A percentile compares a stretch with the other conserved stretches of the same genome.
Conservation (phyloP, 1,140 invertebrate species). For the Capitella teleta region DNA sequence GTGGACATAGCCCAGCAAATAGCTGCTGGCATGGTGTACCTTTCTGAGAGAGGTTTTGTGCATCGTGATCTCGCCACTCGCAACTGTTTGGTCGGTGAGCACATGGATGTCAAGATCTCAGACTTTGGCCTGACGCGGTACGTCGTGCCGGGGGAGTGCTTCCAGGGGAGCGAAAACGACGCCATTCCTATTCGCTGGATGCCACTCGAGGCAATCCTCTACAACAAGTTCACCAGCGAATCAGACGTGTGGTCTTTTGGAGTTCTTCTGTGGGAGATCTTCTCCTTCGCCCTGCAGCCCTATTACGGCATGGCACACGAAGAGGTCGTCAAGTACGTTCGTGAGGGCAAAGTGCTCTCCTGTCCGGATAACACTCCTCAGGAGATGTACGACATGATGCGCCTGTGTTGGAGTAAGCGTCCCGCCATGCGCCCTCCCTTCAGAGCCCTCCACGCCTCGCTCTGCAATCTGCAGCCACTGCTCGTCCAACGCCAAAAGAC, state of each 20-base stretch:
- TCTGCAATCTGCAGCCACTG: not conserved
- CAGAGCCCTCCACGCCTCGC: not conserved
- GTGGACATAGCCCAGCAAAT: conserved; percentile 81
- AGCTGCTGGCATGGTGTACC: conserved; percentile 89
- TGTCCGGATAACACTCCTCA: conserved; percentile 83
- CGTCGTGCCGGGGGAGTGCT: conserved; percentile 62
- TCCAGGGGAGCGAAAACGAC: conserved; percentile 45
- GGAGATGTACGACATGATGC: conserved; percentile 87
- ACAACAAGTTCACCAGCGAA: conserved; percentile 90
- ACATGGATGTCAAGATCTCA: conserved; percentile 76
- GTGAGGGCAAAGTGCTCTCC: conserved; percentile 79
- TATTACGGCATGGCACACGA: conserved; percentile 91
- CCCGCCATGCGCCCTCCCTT: conserved; percentile 56
- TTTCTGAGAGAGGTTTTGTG: conserved; percentile 47
- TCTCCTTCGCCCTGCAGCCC: conserved; percentile 87
- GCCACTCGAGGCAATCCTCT: conserved; percentile 92
- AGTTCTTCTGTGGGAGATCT: conserved; percentile 94
- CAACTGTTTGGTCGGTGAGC: conserved; percentile 54
- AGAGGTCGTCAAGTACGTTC: conserved; percentile 91
- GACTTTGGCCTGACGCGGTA: conserved; percentile 84
- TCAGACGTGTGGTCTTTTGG: conserved; percentile 98
- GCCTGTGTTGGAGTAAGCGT: conserved; percentile 79
- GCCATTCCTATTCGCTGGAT: conserved; percentile 61
- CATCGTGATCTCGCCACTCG: conserved; percentile 12
- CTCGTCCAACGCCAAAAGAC: not conserved